Evolutionary conservation across 2,797 vertebrate genomes (phyloP).

Genomic region (Cyprinella venusta): DNA sequence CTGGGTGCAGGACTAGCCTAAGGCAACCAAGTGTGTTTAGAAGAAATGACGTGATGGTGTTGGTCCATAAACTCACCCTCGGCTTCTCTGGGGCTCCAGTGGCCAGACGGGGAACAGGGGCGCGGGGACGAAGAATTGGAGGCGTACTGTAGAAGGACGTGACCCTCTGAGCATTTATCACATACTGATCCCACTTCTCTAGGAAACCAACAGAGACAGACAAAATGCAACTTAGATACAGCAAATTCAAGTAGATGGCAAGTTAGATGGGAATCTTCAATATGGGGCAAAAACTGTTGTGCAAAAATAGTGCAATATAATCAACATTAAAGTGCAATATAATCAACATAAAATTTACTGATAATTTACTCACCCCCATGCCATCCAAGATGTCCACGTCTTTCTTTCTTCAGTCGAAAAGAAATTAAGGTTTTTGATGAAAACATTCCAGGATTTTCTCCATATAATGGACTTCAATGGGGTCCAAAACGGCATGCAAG

Average conservation of each 20-base stretch:
- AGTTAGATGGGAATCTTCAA: not conserved
- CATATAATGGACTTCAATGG: no score
- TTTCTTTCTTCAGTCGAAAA: no score
- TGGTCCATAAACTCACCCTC: slow-evolving; percentile 83
- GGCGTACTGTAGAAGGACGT: slow-evolving; percentile 91
- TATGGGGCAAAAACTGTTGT: not conserved
- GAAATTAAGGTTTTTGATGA: no score
- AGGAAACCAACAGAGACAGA: slow-evolving; percentile 91
- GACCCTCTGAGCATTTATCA: slow-evolving; percentile 91
- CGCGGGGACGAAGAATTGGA: slow-evolving; percentile 93
- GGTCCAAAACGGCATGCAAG: no score
- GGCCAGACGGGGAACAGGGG: slow-evolving; percentile 92
- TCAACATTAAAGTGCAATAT: no score
- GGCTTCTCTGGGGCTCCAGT: slow-evolving; percentile 97
- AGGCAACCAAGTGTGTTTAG: not conserved
- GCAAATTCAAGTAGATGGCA: slow-evolving; percentile 50
- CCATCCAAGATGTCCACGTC: no score
- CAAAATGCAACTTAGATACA: slow-evolving; percentile 83
- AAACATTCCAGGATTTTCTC: no score
- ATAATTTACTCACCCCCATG: no score
- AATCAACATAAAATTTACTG: no score
- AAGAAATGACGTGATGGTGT: not conserved
- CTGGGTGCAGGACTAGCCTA: not conserved
- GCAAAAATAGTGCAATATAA: not conserved
- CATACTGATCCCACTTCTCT: slow-evolving; percentile 99